Percentiles rank a stretch among this genome's conserved stretches.
Conservation (phyloP, 2,113 vertebrate genomes). For the Nannobrachium achirus region DNA sequence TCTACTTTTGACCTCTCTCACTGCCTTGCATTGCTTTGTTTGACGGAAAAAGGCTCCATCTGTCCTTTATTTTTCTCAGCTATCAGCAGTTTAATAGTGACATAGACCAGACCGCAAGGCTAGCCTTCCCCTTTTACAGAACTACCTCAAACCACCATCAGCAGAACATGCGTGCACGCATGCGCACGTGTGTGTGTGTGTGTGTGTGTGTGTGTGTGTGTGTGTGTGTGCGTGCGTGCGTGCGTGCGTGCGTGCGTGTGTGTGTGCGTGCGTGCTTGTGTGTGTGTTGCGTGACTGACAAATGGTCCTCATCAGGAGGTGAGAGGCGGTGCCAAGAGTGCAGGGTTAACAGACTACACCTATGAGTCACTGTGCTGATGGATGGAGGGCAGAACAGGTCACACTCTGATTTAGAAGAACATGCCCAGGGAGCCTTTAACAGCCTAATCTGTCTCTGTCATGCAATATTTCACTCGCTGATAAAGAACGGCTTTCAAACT, state of each 20-base stretch:
- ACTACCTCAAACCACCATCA: constrained; percentile 18
- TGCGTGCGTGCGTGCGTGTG: not conserved
- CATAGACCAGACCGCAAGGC: constrained; percentile 26
- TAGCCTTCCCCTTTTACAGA: constrained; percentile 27
- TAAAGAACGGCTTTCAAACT: too few species aligned
- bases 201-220: constrained; percentile 15
- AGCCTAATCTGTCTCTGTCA: not conserved
- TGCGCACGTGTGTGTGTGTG: not conserved
- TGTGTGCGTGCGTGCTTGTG: not conserved
- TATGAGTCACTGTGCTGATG: constrained; percentile 6
- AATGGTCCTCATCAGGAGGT: not conserved
- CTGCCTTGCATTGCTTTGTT: not conserved
- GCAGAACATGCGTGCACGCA: not conserved
- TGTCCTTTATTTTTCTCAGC: not conserved
- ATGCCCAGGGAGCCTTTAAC: not conserved
- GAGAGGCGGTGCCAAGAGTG: not conserved
- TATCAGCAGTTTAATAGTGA: constrained; percentile 23
- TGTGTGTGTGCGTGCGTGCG: not conserved
- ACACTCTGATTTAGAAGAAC: not conserved
- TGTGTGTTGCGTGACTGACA: not conserved
- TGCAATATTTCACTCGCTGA: constrained; percentile 2
- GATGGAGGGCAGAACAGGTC: constrained; percentile 17
- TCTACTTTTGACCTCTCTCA: not conserved
- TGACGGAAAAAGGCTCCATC: not conserved
- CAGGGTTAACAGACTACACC: not conserved